Evolutionary conservation across 2,113 vertebrate species (phyloP), one percentile per base, ranked within the genome.

Genomic region (Carlito syrichta): DNA sequence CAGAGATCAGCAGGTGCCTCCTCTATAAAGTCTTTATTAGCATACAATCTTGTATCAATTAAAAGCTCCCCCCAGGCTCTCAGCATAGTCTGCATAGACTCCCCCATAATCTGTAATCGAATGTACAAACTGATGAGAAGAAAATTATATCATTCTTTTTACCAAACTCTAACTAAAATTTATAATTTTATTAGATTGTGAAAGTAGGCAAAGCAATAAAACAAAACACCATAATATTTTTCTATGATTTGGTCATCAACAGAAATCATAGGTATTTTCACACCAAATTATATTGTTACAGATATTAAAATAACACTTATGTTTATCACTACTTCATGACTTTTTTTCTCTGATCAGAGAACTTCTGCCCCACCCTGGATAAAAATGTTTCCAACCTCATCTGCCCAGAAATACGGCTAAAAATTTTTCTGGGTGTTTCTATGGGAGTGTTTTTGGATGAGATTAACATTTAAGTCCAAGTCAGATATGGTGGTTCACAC

Each of bases 261-360:
- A 90, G 38, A 81, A 84, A 82, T 25, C 8, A 68, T 27, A 92
- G 48, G 22, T 40, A 35, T 92, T 68, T 89, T 86, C 52, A 52
- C 32, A 71, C 52, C 43, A 62, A 94, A 62, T 69, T 88, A 56
- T 7, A 86, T 38, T 93, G 30, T 43, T 76, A 27, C 91, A 79
- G 60, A 93, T 60, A 93, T 69, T 40, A 86, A 86, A 95, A 84
- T 69, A 83, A 52, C 27, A 95, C 43, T 86, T 82, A 66, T 82
- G 32, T 17, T 86, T 48, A 90, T 62, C n/a, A 86, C 66, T 48
- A 74, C 30, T 78, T 69, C 78, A 93, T 35, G 48, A 3, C 87
- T 25, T 32, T 58, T n/a, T 40, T 86, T 82, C 60, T 90, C 58
- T 90, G 3, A 43, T 48, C 69, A 92, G 90, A 86, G 56, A 71